These are phyloP conservation scores for Condylura cristata DNA, from an alignment of 2,113 vertebrate species.

Conservation along the genomic window DNA sequence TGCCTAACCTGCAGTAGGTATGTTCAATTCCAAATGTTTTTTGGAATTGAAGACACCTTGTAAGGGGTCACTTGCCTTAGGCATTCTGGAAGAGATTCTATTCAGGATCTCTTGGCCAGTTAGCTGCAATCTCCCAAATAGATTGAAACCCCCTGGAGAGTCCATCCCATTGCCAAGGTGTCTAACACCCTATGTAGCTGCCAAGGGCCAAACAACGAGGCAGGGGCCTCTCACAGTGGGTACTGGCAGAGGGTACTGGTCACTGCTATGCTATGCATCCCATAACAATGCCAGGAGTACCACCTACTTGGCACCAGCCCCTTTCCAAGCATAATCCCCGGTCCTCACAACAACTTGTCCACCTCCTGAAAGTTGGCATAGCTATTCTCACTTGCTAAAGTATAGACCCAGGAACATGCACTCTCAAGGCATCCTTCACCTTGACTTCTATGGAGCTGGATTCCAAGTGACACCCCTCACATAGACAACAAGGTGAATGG, in stretches of 20 bases:
- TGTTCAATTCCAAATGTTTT: neutral
- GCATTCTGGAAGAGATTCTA: neutral
- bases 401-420: neutral
- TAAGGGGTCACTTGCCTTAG: neutral
- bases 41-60: neutral
- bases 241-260: neutral
- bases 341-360: neutral
- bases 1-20: neutral
- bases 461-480: neutral
- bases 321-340: neutral
- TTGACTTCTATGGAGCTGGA: neutral
- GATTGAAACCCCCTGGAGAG: neutral
- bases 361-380: neutral
- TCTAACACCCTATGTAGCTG: neutral
- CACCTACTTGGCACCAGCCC: neutral
- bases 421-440: neutral
- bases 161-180: neutral
- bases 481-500: neutral
- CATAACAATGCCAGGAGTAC: neutral
- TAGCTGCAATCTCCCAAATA: neutral
- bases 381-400: neutral
- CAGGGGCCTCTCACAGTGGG: neutral
- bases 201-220: neutral
- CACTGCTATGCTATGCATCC: neutral
- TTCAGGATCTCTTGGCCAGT: neutral